Evolutionary conservation across 2,888 invertebrate genomes (phyloP), one percentile per base, ranked within the genome.

Genomic region (Drosophila nigricruria): DNA sequence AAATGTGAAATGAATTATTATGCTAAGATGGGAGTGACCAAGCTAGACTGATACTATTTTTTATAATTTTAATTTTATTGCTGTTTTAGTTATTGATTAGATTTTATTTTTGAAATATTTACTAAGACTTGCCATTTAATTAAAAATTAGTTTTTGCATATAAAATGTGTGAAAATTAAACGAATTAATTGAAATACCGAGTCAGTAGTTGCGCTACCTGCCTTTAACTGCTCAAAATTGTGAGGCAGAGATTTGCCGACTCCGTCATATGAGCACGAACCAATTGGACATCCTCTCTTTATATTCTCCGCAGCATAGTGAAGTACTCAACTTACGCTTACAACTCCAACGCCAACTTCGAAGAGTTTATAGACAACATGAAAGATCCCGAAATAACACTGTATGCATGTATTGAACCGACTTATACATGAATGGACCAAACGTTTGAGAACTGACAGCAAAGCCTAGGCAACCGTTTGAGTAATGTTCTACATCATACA

Each of bases 391-490:
- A n/a, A n/a, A 40, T 40, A 40, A n/a, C 0, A 20, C 42, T 2
- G 0, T 14, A 5, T 20, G 1, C 1, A 43, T 6, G 2, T 10
- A 43, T 20, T 5, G 9, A 2, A 36, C 14, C 8, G n/a, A 18
- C 4, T 40, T 18, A 40, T 10, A 10, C 10, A 40, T 0, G 2
- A 18, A 2, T 9, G 1, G 4, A 10, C 18, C 10, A 10, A 16
- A 18, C 1, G 18, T 0, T 40, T 18, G 18, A 40, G 3, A 18
- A 1, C 10, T 16, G 5, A 10, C 18, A 23, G 3, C 23, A 6
- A 6, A 14, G 0, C 1, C 10, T 1, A 5, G 14, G 1, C 5
- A 20, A 42, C 0, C 1, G 6, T 42, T 23, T 5, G 0, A 23
- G 23, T 20, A 0, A 2, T 42, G 2, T 12, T 20, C 0, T 42